These are phyloP conservation scores for Balearica regulorum DNA, from an alignment of 2,797 vertebrate genomes.

Conservation along the genomic window DNA sequence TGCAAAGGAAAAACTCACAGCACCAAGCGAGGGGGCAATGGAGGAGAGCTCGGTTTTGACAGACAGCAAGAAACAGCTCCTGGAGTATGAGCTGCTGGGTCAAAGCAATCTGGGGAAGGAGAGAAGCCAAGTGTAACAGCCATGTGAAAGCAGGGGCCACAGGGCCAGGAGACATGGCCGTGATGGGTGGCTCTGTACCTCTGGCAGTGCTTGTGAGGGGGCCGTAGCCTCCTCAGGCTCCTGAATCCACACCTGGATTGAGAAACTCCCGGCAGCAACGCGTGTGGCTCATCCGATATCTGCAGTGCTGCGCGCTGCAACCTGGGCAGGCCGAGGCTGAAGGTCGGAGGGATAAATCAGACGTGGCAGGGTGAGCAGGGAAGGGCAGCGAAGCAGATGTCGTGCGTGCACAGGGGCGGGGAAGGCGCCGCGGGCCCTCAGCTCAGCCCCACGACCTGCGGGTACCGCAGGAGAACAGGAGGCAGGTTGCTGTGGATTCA, in stretches of 20 bases:
- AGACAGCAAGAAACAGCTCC: not conserved
- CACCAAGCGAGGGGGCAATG: not conserved
- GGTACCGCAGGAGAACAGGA: not conserved
- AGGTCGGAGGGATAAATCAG: not conserved
- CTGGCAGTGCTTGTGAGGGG: rapidly evolving
- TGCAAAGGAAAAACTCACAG: slow-evolving; percentile 32
- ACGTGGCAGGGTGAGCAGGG: not conserved
- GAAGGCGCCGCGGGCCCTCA: not conserved
- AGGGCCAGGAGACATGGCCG: rapidly evolving
- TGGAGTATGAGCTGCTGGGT: not conserved
- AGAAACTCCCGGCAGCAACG: not conserved
- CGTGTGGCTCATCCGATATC: not conserved
- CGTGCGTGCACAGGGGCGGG: rapidly evolving
- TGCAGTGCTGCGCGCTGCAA: not conserved
- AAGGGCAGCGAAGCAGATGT: not conserved
- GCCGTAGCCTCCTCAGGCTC: not conserved
- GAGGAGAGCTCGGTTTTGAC: not conserved
- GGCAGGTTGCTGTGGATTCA: rapidly evolving
- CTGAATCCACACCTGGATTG: not conserved
- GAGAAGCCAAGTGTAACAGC: rapidly evolving
- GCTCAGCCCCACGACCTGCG: rapidly evolving
- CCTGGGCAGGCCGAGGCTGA: not conserved
- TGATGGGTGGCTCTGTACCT: rapidly evolving
- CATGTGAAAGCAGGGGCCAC: rapidly evolving
- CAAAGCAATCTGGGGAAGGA: not conserved